phyloP scores from a whole-genome alignment of 2,113 vertebrate genomes.

The Fregata magnificens region DNA sequence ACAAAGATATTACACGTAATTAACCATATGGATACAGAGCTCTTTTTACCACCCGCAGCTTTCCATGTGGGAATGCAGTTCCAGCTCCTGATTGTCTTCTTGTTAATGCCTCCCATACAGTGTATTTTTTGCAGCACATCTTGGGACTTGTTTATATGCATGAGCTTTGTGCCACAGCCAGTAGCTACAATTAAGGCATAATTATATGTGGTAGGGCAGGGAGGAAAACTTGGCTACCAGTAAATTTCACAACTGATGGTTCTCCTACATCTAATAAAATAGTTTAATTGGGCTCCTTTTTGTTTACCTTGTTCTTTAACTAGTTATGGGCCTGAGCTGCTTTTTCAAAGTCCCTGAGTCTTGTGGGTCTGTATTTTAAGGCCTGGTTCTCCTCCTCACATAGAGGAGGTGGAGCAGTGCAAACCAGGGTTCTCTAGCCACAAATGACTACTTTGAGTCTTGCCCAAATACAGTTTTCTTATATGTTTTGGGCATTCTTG shows the following conservation, averaged over 20 bases:
- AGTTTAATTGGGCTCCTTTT: conserved; percentile 11
- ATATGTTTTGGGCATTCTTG: conserved; percentile 11
- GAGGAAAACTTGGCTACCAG: conserved; percentile 53
- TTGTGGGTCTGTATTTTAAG: conserved; percentile 26
- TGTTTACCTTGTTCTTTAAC: conserved; percentile 50
- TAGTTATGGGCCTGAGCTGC: background rate
- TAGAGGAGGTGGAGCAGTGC: background rate
- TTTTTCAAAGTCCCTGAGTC: background rate
- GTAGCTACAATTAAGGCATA: conserved; percentile 61
- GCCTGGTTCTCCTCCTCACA: background rate
- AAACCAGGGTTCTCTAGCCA: conserved; percentile 41
- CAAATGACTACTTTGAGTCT: conserved; percentile 26
- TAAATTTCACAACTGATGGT: conserved; percentile 42
- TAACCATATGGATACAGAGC: background rate
- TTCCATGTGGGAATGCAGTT: conserved; percentile 1
- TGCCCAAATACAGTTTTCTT: conserved; percentile 46
- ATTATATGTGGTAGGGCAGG: conserved; percentile 42
- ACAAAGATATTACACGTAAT: background rate
- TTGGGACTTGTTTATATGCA: conserved; percentile 40
- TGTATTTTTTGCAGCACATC: conserved; percentile 26
- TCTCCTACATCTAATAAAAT: conserved; percentile 43
- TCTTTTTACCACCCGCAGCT: conserved; percentile 39
- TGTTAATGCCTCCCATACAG: conserved; percentile 20
- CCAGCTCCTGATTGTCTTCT: conserved; percentile 35
- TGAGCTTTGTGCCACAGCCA: conserved; percentile 38